phyloP scores from a whole-genome alignment of 2,113 vertebrate genomes.

The Diadophis punctatus region DNA sequence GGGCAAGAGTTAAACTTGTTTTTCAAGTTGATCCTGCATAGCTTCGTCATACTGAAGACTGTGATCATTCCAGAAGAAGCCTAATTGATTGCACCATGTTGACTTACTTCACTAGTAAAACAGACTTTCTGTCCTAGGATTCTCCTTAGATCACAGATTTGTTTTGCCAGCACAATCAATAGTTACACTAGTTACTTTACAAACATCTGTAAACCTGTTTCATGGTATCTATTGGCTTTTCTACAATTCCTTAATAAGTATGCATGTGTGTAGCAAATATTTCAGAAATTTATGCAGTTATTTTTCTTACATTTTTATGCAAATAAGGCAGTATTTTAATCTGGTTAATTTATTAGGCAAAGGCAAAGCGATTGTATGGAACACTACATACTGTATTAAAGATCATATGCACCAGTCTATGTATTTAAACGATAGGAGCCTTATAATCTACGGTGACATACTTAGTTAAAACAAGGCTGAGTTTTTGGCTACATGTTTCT shows the following conservation, averaged over 20 bases:
- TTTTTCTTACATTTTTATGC: background rate
- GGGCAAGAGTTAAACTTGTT: slow-evolving; percentile 71
- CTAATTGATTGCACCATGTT: slow-evolving; percentile 45
- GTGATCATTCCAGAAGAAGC: slow-evolving; percentile 67
- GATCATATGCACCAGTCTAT: slow-evolving; percentile 21
- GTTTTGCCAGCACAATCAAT: background rate
- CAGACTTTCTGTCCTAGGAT: background rate
- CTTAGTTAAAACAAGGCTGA: slow-evolving; percentile 76
- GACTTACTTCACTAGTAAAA: slow-evolving; percentile 52
- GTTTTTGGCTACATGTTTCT: slow-evolving; percentile 63
- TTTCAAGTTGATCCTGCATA: slow-evolving; percentile 76
- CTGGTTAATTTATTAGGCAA: background rate
- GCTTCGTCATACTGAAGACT: slow-evolving; percentile 72
- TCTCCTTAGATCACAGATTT: background rate
- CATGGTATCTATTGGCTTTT: background rate
- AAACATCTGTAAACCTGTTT: background rate
- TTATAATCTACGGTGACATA: slow-evolving; percentile 66
- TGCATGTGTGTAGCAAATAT: background rate
- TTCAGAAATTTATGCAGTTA: background rate
- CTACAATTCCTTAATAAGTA: background rate
- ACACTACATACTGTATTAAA: background rate
- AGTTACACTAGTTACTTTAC: background rate
- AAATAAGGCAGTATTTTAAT: background rate
- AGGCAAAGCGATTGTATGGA: background rate
- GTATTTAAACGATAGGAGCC: slow-evolving; percentile 48